Conservation (phyloP, 2,113 vertebrate genomes). For the Cromileptes altivelis region DNA sequence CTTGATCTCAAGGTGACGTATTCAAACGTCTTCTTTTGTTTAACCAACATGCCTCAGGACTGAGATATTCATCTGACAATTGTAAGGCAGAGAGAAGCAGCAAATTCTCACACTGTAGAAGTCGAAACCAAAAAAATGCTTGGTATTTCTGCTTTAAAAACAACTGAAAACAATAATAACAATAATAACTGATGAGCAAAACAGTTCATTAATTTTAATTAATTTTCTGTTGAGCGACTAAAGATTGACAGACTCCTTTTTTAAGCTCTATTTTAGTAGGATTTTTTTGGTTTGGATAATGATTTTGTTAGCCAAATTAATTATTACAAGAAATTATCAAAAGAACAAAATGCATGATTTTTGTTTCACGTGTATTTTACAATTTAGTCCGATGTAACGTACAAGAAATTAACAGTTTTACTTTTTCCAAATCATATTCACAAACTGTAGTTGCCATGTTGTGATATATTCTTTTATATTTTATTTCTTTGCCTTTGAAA, state of each 20-base stretch:
- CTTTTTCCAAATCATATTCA: neutral
- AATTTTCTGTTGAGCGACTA: neutral
- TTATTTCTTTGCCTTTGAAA: neutral
- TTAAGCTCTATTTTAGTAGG: neutral
- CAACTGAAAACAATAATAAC: neutral
- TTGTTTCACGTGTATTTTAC: neutral
- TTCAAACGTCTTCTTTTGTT: constrained; percentile 7
- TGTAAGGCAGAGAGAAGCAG: neutral
- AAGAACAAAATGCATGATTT: neutral
- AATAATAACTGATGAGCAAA: neutral
- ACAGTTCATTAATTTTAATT: neutral
- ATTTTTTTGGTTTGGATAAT: too few relatives aligned
- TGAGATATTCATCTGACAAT: neutral
- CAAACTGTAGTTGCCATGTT: neutral
- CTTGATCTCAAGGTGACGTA: neutral
- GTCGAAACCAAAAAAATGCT: neutral
- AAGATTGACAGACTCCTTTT: neutral
- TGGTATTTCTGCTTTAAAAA: neutral
- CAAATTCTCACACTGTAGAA: neutral
- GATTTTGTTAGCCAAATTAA: neutral
- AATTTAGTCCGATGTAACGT: neutral
- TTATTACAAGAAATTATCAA: neutral
- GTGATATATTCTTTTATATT: neutral
- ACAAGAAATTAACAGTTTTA: neutral
- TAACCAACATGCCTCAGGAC: neutral